Percentiles rank a stretch among this genome's conserved stretches.
Conservation (phyloP, 2,888 invertebrate species). For the Pyrgus malvae region DNA sequence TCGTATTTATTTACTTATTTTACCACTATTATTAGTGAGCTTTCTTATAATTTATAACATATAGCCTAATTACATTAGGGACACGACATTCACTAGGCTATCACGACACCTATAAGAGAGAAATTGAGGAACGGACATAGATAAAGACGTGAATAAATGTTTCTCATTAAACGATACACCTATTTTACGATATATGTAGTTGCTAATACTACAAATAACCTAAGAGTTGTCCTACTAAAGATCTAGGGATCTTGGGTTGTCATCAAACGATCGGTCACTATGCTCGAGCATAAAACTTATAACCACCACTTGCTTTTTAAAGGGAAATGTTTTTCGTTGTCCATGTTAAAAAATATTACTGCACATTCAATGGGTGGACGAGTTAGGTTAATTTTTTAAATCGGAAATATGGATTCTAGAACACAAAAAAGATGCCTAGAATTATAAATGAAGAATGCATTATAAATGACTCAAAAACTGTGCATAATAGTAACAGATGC, state of each 20-base stretch:
- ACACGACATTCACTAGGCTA: constrained; percentile 79
- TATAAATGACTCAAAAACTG: background rate
- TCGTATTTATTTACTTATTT: constrained; percentile 26
- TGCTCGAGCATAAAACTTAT: too few relatives aligned
- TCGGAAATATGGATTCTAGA: too few relatives aligned
- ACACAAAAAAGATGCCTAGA: too few relatives aligned
- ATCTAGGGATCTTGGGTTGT: constrained; percentile 16
- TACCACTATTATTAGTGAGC: constrained; percentile 62
- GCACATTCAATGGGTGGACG: too few relatives aligned
- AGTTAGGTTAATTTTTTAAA: too few relatives aligned
- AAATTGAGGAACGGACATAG: constrained; percentile 80
- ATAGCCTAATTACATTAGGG: constrained; percentile 54
- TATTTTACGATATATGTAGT: constrained; percentile 54
- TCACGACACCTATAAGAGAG: constrained; percentile 79
- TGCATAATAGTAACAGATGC: background rate
- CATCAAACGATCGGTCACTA: too few relatives aligned
- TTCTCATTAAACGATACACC: constrained; percentile 60
- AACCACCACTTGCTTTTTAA: too few relatives aligned
- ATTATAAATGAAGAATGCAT: too few relatives aligned
- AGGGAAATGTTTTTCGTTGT: too few relatives aligned
- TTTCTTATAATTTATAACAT: constrained; percentile 52
- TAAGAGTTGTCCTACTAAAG: constrained; percentile 38
- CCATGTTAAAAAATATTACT: too few relatives aligned
- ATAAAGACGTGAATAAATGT: constrained; percentile 49
- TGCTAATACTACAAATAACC: constrained; percentile 44